phyloP scores from a whole-genome alignment of 2,797 vertebrate species.

The Squalus acanthias region DNA sequence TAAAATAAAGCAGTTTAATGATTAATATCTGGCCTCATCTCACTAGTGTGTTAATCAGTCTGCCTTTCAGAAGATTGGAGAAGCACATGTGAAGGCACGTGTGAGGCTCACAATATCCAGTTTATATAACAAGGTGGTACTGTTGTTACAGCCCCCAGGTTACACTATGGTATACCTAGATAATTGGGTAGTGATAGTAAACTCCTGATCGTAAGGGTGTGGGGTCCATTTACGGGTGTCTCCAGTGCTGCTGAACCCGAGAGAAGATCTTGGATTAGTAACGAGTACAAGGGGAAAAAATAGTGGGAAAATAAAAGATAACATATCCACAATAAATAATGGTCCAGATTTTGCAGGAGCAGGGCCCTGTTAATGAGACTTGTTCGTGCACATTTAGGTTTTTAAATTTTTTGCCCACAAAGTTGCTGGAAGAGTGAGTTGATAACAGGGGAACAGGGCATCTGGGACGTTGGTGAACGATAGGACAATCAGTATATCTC shows the following conservation, averaged over 20 bases:
- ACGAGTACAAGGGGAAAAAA: not conserved
- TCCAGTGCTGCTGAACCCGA: not conserved
- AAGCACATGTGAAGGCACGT: not conserved
- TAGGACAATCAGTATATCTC: not conserved
- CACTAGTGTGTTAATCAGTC: too few relatives aligned
- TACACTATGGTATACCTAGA: not conserved
- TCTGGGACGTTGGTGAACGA: not conserved
- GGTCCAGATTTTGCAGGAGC: not conserved
- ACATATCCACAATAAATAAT: not conserved
- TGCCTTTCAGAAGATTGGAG: too few relatives aligned
- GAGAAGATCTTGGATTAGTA: not conserved
- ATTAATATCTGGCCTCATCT: too few relatives aligned
- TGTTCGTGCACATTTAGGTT: not conserved
- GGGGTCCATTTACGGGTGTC: not conserved
- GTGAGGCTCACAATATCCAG: not conserved
- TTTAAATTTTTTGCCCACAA: not conserved
- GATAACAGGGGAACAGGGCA: not conserved
- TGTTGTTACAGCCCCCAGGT: not conserved
- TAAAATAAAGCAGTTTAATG: too few relatives aligned
- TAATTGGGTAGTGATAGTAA: not conserved
- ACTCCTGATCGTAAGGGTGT: not conserved
- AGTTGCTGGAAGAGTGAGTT: not conserved
- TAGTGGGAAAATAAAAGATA: not conserved
- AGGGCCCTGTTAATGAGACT: not conserved
- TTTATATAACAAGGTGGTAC: not conserved